Base-by-base conservation (phyloP, 1,140 invertebrate species). In the Panonychus citri region DNA sequence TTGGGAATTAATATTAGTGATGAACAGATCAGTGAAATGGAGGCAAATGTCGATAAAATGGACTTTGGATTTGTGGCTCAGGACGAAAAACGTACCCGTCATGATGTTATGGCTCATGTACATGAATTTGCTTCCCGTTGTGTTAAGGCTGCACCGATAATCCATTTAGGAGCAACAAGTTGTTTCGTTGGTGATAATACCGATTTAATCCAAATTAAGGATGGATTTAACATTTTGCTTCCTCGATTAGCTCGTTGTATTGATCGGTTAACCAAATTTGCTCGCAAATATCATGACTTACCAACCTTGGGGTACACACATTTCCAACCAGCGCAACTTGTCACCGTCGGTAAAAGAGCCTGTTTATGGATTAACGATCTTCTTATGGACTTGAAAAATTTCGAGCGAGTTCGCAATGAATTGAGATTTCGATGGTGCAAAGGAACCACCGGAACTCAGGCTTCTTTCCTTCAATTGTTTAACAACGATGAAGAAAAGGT, bases 81-180 rank as follows among this genome's bases (percentile, higher is more conserved):
- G 34, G 87, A 96, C 66, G 95, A 99, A 72, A 80, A 79, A 57
- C 70, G 76, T 40, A 82, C 85, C 0, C 77, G 91, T 7, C 95
- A 99, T 70, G 94, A 99, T 70, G 94, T 98, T 0, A 98, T 99
- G 94, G 94, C 94, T 0, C 94, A 99, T 68, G 85, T 98, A 1
- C 88, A 95, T 62, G 81, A 88, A 5, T 91, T 93, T 65, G 86
- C 81, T 1, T 73, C 77, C 37, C 76, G 77, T 17, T 98, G 94
- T 67, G 89, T 90, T 0, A 73, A 72, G 53, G 91, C 94, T 1
- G 86, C 87, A 0, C 81, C 87, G 0, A 93, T 99, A 50, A 96
- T 99, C 60, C 95, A 99, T 71, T 73, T 96, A 12, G 95, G 94
- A 2, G 91, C 90, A 0, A 99, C 95, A 0, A 97, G 91, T 2